Percentiles rank a stretch among this genome's conserved stretches.
phyloP scores from a whole-genome alignment of 2,113 vertebrate genomes.

The Cheirogaleus medius region DNA sequence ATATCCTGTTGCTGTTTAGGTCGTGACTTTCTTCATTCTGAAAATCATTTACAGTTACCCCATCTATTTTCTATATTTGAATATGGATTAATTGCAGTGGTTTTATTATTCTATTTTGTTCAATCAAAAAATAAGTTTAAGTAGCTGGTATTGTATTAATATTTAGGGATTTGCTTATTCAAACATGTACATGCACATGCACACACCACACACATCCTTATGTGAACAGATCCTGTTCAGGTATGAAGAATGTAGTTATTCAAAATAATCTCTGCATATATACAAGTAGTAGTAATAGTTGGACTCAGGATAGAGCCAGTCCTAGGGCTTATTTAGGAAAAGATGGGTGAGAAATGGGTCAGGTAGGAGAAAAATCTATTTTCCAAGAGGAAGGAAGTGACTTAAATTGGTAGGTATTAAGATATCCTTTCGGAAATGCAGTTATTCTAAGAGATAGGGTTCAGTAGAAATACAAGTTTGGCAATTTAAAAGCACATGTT shows the following conservation, averaged over 20 bases:
- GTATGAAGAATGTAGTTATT: not conserved
- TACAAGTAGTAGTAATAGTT: not conserved
- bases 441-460: not conserved
- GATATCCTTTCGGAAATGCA: not conserved
- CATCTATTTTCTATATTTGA: not conserved
- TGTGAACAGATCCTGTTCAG: not conserved
- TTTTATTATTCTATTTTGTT: not conserved
- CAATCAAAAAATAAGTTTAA: not conserved
- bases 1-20: not conserved
- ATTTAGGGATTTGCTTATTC: not conserved
- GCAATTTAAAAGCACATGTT: not conserved
- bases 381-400: not conserved
- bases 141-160: not conserved
- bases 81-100: not conserved
- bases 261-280: not conserved
- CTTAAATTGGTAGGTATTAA: not conserved
- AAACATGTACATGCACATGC: not conserved
- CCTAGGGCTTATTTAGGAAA: not conserved
- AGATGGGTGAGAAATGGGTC: not conserved
- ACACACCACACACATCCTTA: not conserved
- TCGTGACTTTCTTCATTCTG: not conserved
- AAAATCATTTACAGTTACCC: not conserved
- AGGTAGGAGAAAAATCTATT: not conserved
- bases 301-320: not conserved
- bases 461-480: not conserved